These are phyloP conservation scores for Sparus aurata DNA, from an alignment of 2,797 vertebrate genomes.

Conservation along the genomic window DNA sequence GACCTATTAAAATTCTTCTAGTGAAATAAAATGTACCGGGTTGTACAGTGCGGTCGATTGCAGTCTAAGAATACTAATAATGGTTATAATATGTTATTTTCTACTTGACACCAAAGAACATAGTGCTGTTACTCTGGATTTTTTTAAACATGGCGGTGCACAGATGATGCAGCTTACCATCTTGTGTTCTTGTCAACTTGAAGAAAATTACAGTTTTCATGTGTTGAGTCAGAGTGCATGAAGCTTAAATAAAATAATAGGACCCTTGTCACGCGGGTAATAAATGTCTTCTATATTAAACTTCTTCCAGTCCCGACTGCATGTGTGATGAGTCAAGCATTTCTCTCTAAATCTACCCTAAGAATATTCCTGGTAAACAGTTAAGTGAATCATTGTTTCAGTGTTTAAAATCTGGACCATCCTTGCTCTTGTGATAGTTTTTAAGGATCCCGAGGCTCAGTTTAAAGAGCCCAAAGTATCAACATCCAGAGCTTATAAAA, in stretches of 20 bases:
- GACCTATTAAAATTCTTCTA: constrained; percentile 32
- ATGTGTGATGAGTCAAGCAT: neutral
- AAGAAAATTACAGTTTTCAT: neutral
- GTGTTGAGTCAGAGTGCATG: constrained; percentile 16
- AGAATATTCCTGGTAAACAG: constrained; percentile 18
- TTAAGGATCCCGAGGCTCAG: constrained; percentile 33
- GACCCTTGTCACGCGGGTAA: neutral
- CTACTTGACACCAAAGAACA: no score
- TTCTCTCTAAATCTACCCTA: neutral
- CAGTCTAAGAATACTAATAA: no score
- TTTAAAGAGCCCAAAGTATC: constrained; percentile 48
- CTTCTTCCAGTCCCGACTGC: neutral
- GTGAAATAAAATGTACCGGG: constrained; percentile 9
- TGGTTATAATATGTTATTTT: no score
- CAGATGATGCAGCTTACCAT: no score
- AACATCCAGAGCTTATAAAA: constrained; percentile 55
- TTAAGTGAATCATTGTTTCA: neutral
- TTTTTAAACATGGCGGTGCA: no score
- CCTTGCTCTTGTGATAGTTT: constrained; percentile 47
- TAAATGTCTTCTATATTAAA: constrained; percentile 9
- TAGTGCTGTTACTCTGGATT: no score
- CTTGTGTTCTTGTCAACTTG: neutral
- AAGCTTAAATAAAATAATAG: constrained; percentile 5
- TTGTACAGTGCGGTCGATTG: neutral
- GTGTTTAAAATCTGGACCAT: constrained; percentile 16